phyloP scores from a whole-genome alignment of 1,140 invertebrate genomes.

The Drosophila tropicalis region DNA sequence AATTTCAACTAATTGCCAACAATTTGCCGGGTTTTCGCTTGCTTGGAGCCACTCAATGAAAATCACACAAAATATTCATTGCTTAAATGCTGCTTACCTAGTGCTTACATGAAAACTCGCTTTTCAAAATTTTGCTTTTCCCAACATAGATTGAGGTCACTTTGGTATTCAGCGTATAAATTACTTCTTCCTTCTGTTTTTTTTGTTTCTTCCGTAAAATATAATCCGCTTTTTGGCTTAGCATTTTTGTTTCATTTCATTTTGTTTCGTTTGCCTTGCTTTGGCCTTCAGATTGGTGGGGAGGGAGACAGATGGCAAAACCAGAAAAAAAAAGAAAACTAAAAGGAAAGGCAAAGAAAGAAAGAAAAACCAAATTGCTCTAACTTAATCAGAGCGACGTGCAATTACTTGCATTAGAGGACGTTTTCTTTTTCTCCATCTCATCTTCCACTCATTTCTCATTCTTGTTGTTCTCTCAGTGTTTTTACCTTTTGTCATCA shows the following conservation, averaged over 20 bases:
- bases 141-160: slow-evolving; percentile 43
- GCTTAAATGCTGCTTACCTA: slow-evolving; percentile 3
- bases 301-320: neutral
- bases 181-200: slow-evolving; percentile 33
- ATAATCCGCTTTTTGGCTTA: slow-evolving; percentile 75
- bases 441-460: slow-evolving; percentile 29
- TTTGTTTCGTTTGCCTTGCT: slow-evolving; percentile 25
- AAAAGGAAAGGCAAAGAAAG: neutral
- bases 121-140: slow-evolving; percentile 15
- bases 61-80: slow-evolving; percentile 1
- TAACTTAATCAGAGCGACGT: slow-evolving; percentile 75
- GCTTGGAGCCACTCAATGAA: neutral
- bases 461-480: slow-evolving; percentile 11
- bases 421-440: slow-evolving; percentile 50
- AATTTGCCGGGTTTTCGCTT: neutral
- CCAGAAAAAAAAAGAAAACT: neutral
- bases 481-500: slow-evolving; percentile 72
- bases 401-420: slow-evolving; percentile 75
- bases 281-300: neutral
- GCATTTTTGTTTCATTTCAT: slow-evolving; percentile 48
- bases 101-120: slow-evolving; percentile 5
- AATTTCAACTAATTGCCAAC: neutral
- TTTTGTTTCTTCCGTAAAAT: slow-evolving; percentile 36
- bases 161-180: slow-evolving; percentile 68
- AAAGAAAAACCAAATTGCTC: slow-evolving; percentile 63